Percentiles rank a stretch among this genome's conserved stretches.
These are phyloP conservation scores for Alitta virens DNA, from an alignment of 2,888 invertebrate species.

Conservation along the genomic window DNA sequence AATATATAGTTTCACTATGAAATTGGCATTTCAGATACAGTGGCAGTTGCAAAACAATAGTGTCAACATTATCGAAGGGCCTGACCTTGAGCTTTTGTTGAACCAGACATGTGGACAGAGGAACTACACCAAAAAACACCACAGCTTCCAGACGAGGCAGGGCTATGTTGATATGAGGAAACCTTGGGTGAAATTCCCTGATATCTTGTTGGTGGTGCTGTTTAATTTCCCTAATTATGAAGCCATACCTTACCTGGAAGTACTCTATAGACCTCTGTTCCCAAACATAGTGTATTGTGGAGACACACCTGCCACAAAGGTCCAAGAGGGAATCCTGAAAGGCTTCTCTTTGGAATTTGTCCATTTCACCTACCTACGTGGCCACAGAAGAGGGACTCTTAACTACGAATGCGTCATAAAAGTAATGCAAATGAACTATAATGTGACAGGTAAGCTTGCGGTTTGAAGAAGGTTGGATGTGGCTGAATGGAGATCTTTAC, in stretches of 20 bases:
- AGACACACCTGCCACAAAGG: slow-evolving; percentile 14
- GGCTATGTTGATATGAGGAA: slow-evolving; percentile 8
- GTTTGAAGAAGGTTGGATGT: no score
- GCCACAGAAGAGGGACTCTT: slow-evolving; percentile 24
- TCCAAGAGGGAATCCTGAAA: slow-evolving; percentile 3
- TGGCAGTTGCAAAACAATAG: no score
- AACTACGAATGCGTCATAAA: slow-evolving; percentile 27
- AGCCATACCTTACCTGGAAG: slow-evolving; percentile 28
- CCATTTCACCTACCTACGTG: slow-evolving; percentile 13
- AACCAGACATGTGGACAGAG: no score
- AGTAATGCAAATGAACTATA: slow-evolving; percentile 20
- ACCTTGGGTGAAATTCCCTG: slow-evolving; percentile 17
- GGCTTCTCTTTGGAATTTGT: slow-evolving; percentile 21
- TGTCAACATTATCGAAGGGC: no score
- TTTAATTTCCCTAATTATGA: slow-evolving; percentile 29
- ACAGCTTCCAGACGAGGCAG: no score
- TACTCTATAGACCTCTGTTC: slow-evolving; percentile 28
- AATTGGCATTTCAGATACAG: no score
- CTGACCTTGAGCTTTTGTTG: no score
- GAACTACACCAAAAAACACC: no score
- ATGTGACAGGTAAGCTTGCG: slow-evolving; percentile 23
- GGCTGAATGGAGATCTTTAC: no score
- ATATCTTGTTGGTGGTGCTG: slow-evolving; percentile 25
- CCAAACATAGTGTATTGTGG: slow-evolving; percentile 31
- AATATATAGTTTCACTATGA: no score